These are phyloP conservation scores for Loriculus beryllinus DNA, from an alignment of 2,797 vertebrate genomes.

Conservation along the genomic window DNA sequence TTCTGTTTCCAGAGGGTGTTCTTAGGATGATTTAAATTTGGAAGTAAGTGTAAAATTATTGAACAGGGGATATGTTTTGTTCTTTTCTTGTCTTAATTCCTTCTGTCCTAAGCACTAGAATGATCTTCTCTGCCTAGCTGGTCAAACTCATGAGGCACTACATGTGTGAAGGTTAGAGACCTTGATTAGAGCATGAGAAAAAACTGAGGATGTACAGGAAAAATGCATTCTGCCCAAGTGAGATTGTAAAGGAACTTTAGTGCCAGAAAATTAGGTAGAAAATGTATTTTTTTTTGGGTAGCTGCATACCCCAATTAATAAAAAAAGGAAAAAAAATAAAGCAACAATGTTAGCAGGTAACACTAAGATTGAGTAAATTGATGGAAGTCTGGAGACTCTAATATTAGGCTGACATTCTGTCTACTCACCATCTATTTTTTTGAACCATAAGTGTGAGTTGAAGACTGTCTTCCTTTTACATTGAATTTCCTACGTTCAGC, in stretches of 20 bases:
- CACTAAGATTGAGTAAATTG: background rate
- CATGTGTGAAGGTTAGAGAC: slow-evolving; percentile 39
- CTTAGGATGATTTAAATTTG: slow-evolving; percentile 26
- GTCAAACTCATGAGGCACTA: slow-evolving; percentile 52
- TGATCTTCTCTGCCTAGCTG: slow-evolving; percentile 44
- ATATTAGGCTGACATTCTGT: slow-evolving; percentile 46
- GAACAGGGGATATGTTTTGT: slow-evolving; percentile 15
- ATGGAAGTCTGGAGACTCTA: slow-evolving; percentile 31
- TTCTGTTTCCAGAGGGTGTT: slow-evolving; percentile 1
- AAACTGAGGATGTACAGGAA: slow-evolving; percentile 40
- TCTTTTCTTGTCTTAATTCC: slow-evolving; percentile 43
- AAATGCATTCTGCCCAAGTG: slow-evolving; percentile 18
- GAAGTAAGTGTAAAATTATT: slow-evolving; percentile 28
- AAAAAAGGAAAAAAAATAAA: background rate
- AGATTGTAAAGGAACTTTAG: slow-evolving; percentile 21
- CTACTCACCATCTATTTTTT: slow-evolving; percentile 59
- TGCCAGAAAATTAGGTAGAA: slow-evolving; percentile 14
- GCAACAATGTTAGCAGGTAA: background rate
- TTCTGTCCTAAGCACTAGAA: slow-evolving; percentile 37
- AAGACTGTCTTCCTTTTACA: slow-evolving; percentile 49
- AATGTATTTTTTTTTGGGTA: slow-evolving; percentile 8
- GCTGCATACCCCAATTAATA: background rate
- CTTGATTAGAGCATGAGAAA: slow-evolving; percentile 35
- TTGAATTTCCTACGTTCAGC: slow-evolving; percentile 10
- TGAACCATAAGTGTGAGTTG: slow-evolving; percentile 45